Base-by-base conservation (phyloP, 2,797 vertebrate species). In the Cynopterus sphinx region DNA sequence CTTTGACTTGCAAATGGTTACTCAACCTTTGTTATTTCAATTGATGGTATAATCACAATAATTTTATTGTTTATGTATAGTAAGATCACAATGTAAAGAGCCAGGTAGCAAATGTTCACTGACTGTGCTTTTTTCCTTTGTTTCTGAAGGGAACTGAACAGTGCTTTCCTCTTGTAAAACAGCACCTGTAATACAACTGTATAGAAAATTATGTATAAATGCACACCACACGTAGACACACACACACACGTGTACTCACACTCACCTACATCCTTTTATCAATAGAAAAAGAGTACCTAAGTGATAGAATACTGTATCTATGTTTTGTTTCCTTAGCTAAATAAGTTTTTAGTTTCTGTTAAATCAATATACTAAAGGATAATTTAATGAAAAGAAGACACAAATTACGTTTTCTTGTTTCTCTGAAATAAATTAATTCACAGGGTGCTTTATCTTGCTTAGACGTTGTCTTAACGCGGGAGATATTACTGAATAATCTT, bases 331-430 rank as follows among this genome's bases (percentile, higher is more conserved):
- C 93, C 96, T 97, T 93, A 95, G 85, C 67, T 96, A 97, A 98
- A 95, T 96, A 97, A 71, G 83, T 96, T 98, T 97, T 97, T 94
- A 88, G 83, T 39, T 93, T 88, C 43, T 28, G 22, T 93, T 97
- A 97, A 98, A 98, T 98, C 97, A 97, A 98, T 98, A 96, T 6
- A 96, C 67, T 83, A 95, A 92, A 91, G 70, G 83, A 97, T 98
- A 98, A 98, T 98, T 95, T 96, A 98, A 98, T 98, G 97, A 97
- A 98, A 98, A 97, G 89, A 97, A 97, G 78, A 86, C 78, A 95
- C 79, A 98, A 98, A 98, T 97, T 97, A 82, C 59, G 9, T 98
- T 98, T 98, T 97, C 93, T 97, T 98, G 96, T 97, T 97, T 97
- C 78, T 97, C 95, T 33, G 61, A 97, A 98, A 98, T 96, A 96